These are phyloP conservation scores for Theocolax elegans DNA, from an alignment of 1,140 invertebrate species.

Conservation along the genomic window DNA sequence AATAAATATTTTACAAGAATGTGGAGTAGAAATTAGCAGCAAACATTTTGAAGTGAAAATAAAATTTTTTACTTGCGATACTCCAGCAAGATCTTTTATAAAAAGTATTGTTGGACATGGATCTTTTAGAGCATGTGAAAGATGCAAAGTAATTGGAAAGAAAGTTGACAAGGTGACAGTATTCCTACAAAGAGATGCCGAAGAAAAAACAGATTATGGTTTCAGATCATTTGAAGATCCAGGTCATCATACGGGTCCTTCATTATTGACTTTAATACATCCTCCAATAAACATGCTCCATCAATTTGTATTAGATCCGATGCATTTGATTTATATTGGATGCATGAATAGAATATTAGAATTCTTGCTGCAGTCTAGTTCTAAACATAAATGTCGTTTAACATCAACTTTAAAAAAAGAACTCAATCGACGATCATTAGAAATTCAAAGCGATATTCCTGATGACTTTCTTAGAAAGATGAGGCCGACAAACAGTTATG, in stretches of 20 bases:
- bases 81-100: too few relatives aligned
- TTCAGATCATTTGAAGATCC: too few relatives aligned
- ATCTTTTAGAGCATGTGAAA: too few relatives aligned
- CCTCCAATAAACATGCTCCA: neutral
- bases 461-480: constrained; percentile 24
- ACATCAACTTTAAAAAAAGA: neutral
- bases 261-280: neutral
- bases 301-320: constrained; percentile 3
- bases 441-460: constrained; percentile 19
- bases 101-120: too few relatives aligned
- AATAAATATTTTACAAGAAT: too few relatives aligned
- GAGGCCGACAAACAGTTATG: neutral
- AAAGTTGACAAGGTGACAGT: neutral
- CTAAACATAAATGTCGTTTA: neutral
- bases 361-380: neutral
- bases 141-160: too few relatives aligned
- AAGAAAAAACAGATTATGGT: too few relatives aligned
- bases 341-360: neutral
- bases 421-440: neutral
- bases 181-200: too few relatives aligned
- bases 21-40: too few relatives aligned
- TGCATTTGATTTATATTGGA: neutral
- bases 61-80: too few relatives aligned
- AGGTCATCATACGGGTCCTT: too few relatives aligned
- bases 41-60: too few relatives aligned